Evolutionary conservation across 2,113 vertebrate species (phyloP), one percentile per base, ranked within the genome.

Genomic region (Muntiacus muntjak): DNA sequence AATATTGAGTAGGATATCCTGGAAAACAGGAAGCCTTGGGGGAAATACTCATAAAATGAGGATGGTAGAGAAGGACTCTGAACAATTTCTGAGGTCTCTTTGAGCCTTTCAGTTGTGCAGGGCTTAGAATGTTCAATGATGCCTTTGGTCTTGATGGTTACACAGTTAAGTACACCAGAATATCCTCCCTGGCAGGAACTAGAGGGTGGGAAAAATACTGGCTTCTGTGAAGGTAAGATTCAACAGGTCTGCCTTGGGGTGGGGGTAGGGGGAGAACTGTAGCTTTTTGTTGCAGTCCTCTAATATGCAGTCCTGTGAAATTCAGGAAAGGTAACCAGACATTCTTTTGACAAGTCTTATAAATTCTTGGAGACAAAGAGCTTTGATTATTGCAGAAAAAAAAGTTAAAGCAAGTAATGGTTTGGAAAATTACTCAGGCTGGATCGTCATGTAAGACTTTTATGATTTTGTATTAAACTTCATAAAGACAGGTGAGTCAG

Each of bases 401-500:
- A 76, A 54, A 50, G 74, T 67, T 47, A 89, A 97, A 87, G 28
- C 36, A 90, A 47, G n/a, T 71, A 92, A 92, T 85, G 55, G 19
- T 64, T 82, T 96, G 74, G 89, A 95, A 93, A 97, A 58, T 96
- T 50, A 45, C 74, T 78, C 74, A 54, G 88, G n/a, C n/a, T 87
- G 78, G 86, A 95, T 95, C 78, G 9, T 87, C 47, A 79, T 17
- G 1, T 92, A 78, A 97, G 92, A 93, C 36, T 82, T 91, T 58
- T 55, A 40, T 93, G 94, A 78, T 91, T 97, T 91, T 62, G 30
- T 74, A 21, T 95, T 94, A 94, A 91, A 94, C n/a, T 93, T 91
- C 67, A 83, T 93, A 96, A 97, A 97, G 94, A 92, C 93, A 97
- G 97, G 90, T 96, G 93, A 82, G 82, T 96, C 96, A 94, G 91